Percentiles rank a stretch among this genome's conserved stretches.
phyloP scores from a whole-genome alignment of 2,797 vertebrate species.

The Darevskia nairensis region DNA sequence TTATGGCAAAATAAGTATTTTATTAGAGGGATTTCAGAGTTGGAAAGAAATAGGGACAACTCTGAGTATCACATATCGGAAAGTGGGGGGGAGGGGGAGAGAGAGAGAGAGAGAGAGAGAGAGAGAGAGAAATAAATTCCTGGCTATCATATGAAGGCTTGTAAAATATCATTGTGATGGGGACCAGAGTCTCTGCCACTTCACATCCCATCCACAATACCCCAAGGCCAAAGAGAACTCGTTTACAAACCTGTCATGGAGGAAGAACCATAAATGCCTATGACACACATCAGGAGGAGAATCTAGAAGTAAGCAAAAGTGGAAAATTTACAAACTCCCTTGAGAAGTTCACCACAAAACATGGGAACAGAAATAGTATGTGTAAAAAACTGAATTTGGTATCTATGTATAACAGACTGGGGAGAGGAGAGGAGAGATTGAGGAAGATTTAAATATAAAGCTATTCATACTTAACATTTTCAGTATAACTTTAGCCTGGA shows the following conservation, averaged over 20 bases:
- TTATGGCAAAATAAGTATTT: slow-evolving; percentile 2
- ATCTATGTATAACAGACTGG: neutral
- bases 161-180: slow-evolving; percentile 10
- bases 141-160: neutral
- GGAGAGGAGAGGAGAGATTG: neutral
- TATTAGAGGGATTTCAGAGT: neutral
- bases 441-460: neutral
- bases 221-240: neutral
- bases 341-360: neutral
- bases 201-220: neutral
- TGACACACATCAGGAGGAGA: neutral
- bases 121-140: no score
- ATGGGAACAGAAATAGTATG: neutral
- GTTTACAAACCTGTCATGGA: neutral
- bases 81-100: neutral
- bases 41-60: neutral
- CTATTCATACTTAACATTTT: neutral
- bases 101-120: no score
- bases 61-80: neutral
- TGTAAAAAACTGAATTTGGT: neutral
- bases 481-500: neutral
- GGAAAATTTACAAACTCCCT: neutral
- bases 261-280: neutral
- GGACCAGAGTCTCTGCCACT: neutral
- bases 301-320: neutral